Evolutionary conservation across 2,888 invertebrate genomes (phyloP).

Genomic region (Phalera bucephala): DNA sequence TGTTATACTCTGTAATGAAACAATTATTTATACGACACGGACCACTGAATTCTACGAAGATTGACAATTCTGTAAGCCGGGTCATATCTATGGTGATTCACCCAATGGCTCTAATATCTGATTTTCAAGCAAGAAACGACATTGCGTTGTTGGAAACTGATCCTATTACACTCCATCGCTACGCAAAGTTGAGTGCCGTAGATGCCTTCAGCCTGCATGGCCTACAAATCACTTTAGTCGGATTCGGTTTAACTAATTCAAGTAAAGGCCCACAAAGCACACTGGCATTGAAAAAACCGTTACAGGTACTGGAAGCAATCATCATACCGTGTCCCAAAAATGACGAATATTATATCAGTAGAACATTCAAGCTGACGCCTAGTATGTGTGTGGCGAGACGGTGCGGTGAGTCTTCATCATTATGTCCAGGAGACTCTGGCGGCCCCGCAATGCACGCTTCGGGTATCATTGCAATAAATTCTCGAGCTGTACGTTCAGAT

Average conservation of each 20-base stretch:
- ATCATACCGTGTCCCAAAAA: not conserved
- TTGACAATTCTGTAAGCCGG: constrained; percentile 3
- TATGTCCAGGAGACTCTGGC: constrained; percentile 8
- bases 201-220: not conserved
- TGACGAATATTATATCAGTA: too few species aligned
- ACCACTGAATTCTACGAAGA: not conserved
- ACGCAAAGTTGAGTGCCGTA: constrained; percentile 5
- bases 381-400: constrained; percentile 5
- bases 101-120: not conserved
- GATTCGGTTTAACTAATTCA: not conserved
- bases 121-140: not conserved
- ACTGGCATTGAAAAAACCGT: constrained; percentile 3
- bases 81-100: constrained; percentile 2
- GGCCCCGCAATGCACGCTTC: constrained; percentile 6
- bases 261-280: not conserved
- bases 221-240: constrained; percentile 2
- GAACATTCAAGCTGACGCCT: not conserved
- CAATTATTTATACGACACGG: constrained; percentile 8
- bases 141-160: constrained; percentile 6
- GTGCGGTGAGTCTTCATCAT: not conserved
- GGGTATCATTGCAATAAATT: constrained; percentile 5
- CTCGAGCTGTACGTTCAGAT: not conserved
- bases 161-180: constrained; percentile 3
- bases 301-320: constrained; percentile 4
- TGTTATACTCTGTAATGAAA: not conserved